Conservation (phyloP, 2,797 vertebrate genomes). For the Eidolon dupreanum region DNA sequence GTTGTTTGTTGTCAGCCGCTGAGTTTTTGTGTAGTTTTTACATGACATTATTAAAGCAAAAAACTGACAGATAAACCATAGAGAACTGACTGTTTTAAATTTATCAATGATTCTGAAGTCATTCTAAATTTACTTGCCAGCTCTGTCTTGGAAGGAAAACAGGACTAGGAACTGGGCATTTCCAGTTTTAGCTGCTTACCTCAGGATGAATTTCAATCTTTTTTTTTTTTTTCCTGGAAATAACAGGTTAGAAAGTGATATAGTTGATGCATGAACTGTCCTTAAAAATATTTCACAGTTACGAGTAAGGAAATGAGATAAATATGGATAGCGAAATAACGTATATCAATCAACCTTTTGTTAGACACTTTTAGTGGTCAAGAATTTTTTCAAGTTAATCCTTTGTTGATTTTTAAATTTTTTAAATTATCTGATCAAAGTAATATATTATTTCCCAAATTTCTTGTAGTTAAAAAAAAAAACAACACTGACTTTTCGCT, state of each 20-base stretch:
- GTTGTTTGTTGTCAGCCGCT: not conserved
- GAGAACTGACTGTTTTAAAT: not conserved
- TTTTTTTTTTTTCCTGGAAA: not conserved
- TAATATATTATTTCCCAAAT: not conserved
- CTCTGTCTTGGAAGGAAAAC: not conserved
- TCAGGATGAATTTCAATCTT: not conserved
- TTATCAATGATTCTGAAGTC: not conserved
- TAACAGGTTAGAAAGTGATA: not conserved
- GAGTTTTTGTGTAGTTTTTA: not conserved
- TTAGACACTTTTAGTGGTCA: not conserved
- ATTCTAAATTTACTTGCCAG: not conserved
- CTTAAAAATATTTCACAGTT: not conserved
- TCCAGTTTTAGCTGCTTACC: not conserved
- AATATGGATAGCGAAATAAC: not conserved
- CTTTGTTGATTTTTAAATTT: not conserved
- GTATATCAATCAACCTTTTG: not conserved
- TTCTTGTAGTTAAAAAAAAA: not conserved
- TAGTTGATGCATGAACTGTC: not conserved
- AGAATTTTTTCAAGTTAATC: not conserved
- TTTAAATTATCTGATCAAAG: not conserved
- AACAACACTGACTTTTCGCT: not conserved
- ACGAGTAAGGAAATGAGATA: not conserved
- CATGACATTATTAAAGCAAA: not conserved
- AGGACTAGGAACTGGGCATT: not conserved
- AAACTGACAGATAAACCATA: not conserved